Conservation (phyloP, 2,888 invertebrate genomes). For the Eupelmus urozonus region DNA sequence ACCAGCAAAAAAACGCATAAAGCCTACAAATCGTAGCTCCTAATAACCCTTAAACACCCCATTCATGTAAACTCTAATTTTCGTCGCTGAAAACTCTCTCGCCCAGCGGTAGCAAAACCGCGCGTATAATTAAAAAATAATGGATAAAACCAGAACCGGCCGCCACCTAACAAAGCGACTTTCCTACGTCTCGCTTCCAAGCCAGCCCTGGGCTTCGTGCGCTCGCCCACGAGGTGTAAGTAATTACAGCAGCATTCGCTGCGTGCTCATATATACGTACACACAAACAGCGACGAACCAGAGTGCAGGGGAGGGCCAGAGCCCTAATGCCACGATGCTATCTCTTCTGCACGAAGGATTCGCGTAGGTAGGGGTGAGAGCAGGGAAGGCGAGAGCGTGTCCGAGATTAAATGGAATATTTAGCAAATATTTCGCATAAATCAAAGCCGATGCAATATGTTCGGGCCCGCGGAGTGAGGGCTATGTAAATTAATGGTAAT, state of each 20-base stretch:
- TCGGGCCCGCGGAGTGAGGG: constrained; percentile 68
- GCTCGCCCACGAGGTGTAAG: constrained; percentile 1
- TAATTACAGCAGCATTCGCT: constrained; percentile 6
- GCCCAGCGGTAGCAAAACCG: no score
- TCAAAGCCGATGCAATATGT: constrained; percentile 75
- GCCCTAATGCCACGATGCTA: not conserved
- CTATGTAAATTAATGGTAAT: constrained; percentile 77
- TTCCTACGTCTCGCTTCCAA: no score
- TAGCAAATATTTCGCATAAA: constrained; percentile 76
- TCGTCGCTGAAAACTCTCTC: no score
- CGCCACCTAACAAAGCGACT: no score
- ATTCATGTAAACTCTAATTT: no score
- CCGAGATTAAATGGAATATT: constrained; percentile 74
- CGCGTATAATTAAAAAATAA: no score
- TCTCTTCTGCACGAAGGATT: not conserved
- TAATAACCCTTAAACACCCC: no score
- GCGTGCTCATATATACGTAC: no score
- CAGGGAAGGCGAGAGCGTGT: constrained; percentile 52
- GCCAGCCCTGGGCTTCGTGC: not conserved
- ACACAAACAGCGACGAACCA: not conserved
- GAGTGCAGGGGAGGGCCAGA: not conserved
- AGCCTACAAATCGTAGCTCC: no score
- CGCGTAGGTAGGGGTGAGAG: not conserved
- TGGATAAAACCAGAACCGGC: no score
- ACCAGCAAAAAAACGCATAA: no score